Evolutionary conservation across 1,140 invertebrate species (phyloP), one percentile per base, ranked within the genome.

Genomic region (Diachasma alloeum): DNA sequence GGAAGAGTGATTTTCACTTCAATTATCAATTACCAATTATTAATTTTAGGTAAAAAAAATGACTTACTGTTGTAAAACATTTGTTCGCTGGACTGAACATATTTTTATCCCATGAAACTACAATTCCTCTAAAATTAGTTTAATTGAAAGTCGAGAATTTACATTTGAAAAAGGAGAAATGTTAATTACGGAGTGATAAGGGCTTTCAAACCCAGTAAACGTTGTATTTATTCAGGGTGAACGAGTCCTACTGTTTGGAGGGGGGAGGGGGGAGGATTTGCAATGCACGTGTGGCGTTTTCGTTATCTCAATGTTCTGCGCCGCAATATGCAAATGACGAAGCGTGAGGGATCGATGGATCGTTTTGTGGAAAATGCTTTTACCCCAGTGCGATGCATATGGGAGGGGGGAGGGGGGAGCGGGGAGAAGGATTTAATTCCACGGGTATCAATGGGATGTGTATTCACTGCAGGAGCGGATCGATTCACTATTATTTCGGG

Each of bases 341-440:
- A 59, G 53, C 15, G 53, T 59, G 53, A 59, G 53, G 26, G 53
- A 66, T 74, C 56, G 72, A 74, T 74, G 72, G 44, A 74, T 74
- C 72, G 72, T 74, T 74, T 74, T 59, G 72, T 74, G 72, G 72
- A 19, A 74, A 56, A 74, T 66, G 59, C 63, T 36, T 63, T 56
- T 67, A 42, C 37, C 24, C 56, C 26, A 42, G 72, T 66, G 42
- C 66, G 53, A 74, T 59, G 59, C 36, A 74, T 63, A n/a, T 11
- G 3, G 44, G 10, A n/a, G 10, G 44, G 44, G 44, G 44, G 44
- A n/a, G 10, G 44, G 44, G 44, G 44, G 44, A n/a, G 44, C 1
- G 10, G 44, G 44, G 44, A 9, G 44, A n/a, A 9, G 44, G 44
- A 46, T 46, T 46, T 15, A n/a, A 46, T 46, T 11, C 11, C 44